Conservation (phyloP, 2,113 vertebrate genomes). For the Mirounga angustirostris region DNA sequence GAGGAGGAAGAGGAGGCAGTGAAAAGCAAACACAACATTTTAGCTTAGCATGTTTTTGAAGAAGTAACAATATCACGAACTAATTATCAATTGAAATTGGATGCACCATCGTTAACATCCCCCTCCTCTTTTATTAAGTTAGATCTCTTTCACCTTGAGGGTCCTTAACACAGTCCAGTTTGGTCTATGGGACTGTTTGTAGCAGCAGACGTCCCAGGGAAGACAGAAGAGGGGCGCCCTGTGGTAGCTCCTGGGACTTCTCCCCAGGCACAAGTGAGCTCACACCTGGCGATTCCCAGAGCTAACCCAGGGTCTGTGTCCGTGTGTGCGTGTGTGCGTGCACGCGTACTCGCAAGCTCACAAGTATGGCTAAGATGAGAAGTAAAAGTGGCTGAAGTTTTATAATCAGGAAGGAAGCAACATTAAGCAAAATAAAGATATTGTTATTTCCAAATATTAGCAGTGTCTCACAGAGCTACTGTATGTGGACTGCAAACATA, state of each 20-base stretch:
- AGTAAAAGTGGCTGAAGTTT: not conserved
- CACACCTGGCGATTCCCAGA: not conserved
- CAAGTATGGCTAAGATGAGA: not conserved
- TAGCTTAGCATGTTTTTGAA: not conserved
- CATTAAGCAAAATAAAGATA: slow-evolving; percentile 8
- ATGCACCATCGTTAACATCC: not conserved
- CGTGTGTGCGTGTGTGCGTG: not conserved
- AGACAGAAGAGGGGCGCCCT: not conserved
- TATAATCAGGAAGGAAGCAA: not conserved
- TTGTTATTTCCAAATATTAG: not conserved
- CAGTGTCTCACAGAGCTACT: not conserved
- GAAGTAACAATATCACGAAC: not conserved
- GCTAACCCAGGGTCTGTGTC: not conserved
- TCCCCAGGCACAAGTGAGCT: not conserved
- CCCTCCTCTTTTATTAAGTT: not conserved
- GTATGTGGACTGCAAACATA: not conserved
- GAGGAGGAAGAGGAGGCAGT: not conserved
- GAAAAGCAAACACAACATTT: not conserved
- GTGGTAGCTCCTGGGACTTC: not conserved
- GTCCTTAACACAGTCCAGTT: not conserved
- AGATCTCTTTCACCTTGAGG: not conserved
- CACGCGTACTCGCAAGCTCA: not conserved
- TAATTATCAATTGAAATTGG: not conserved
- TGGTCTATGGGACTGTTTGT: not conserved
- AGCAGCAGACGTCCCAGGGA: not conserved